Percentiles rank a stretch among this genome's conserved stretches.
These are phyloP conservation scores for Nasonia oneida DNA, from an alignment of 2,888 invertebrate genomes.

Conservation along the genomic window DNA sequence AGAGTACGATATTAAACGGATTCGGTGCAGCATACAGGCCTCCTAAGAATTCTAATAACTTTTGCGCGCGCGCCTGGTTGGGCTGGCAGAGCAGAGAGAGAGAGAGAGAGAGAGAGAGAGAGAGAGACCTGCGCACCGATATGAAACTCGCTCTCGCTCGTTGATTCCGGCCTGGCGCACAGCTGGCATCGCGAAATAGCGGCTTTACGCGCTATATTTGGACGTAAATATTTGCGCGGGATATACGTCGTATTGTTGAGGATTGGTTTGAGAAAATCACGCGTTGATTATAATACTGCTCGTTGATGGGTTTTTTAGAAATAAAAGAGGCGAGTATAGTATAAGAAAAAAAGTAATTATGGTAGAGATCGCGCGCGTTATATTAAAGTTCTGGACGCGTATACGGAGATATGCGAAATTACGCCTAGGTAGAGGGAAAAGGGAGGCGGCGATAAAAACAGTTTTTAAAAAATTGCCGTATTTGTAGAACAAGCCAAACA, in stretches of 20 bases:
- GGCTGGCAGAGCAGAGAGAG: background rate
- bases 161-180: background rate
- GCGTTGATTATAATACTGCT: background rate
- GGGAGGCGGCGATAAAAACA: too few species aligned
- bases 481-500: background rate
- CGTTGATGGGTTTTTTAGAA: too few species aligned
- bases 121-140: background rate
- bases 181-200: slow-evolving; percentile 7
- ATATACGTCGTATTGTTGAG: background rate
- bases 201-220: background rate
- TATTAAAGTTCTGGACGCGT: background rate
- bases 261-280: background rate
- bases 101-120: too few species aligned
- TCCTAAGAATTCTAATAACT: slow-evolving; percentile 27
- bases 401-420: too few species aligned
- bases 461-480: background rate
- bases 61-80: background rate
- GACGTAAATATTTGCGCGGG: background rate
- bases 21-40: background rate
- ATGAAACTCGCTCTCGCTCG: background rate
- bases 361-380: background rate
- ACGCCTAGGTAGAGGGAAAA: too few species aligned
- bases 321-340: too few species aligned
- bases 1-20: background rate
- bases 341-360: background rate